Base-by-base conservation (phyloP, 2,888 invertebrate genomes). In the Caradrina kadenii region DNA sequence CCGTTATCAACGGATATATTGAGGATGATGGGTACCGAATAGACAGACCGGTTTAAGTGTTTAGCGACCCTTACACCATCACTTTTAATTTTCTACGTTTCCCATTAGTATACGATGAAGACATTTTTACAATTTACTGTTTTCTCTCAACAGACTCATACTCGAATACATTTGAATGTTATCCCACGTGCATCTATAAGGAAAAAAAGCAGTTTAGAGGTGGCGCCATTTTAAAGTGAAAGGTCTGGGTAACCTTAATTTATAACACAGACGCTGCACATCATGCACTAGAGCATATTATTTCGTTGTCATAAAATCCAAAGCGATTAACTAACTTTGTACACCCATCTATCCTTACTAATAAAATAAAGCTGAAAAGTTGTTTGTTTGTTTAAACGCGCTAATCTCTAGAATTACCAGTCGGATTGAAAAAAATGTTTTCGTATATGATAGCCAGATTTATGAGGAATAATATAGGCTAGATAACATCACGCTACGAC, bases 61-160 rank as follows among this genome's bases (percentile, higher is more conserved):
- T 6, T 31, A 31, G 2, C 31, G 31, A 31, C 6, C 31, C 31
- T 54, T 45, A 26, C 45, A 10, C 8, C 19, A 42, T 1, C 35
- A 21, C 21, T 21, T 35, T 10, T 3, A 19, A 17, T 19, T 1
- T 6, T 49, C 10, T 19, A 4, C 17, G 22, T 42, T 54, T n/a
- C 21, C 6, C 42, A 49, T 74, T 52, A 73, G 52, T 55, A n/a
- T 58, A 58, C 31, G 31, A 58, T 53, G 56, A 55, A 50, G 10
- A 50, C 72, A 73, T 71, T 77, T 21, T 39, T 21, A 68, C 42
- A 15, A 31, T 22, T 49, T 7, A 49, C 45, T 39, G 13, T 21
- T 79, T 73, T 73, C 79, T 79, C 80, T 63, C 1, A 3, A 13
- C 22, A 58, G 49, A 79, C 73, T 55, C 79, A 58, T 56, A 13